Conservation (phyloP, 1,140 invertebrate species). For the Prorops nasuta region DNA sequence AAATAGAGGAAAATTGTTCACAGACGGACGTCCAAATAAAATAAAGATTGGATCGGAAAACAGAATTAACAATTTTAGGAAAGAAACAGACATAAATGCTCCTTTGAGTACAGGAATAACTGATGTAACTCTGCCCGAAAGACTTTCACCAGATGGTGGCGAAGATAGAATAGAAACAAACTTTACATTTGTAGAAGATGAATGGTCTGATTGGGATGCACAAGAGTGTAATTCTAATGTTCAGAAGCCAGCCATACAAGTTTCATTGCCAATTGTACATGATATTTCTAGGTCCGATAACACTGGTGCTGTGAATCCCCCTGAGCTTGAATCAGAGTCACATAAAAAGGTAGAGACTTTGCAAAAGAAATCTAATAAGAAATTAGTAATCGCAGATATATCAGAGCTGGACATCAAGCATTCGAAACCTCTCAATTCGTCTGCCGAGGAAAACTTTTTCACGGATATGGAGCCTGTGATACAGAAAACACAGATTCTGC, state of each 20-base stretch:
- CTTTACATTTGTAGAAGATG: slow-evolving; percentile 50
- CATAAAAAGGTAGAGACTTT: not conserved
- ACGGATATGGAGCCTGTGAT: slow-evolving; percentile 83
- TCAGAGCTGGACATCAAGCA: slow-evolving; percentile 74
- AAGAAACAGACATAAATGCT: not conserved
- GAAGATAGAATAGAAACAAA: slow-evolving; percentile 65
- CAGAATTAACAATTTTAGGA: not conserved
- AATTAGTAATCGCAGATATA: slow-evolving; percentile 63
- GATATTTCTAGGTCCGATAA: not conserved
- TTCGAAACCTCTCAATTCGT: slow-evolving; percentile 55
- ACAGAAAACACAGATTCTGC: slow-evolving; percentile 60
- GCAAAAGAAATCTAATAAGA: slow-evolving; percentile 33
- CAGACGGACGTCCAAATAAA: slow-evolving; percentile 72
- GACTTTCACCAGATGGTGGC: slow-evolving; percentile 77
- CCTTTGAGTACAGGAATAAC: not conserved
- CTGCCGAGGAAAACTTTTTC: slow-evolving; percentile 67
- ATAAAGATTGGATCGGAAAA: slow-evolving; percentile 11
- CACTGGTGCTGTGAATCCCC: not conserved
- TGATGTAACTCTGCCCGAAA: slow-evolving; percentile 61
- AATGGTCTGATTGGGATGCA: slow-evolving; percentile 76
- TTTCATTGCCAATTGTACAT: too few species aligned
- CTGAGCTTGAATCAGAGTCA: not conserved
- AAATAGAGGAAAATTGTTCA: slow-evolving; percentile 75
- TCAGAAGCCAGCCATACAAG: not conserved
- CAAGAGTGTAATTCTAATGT: slow-evolving; percentile 47